Evolutionary conservation across 2,113 vertebrate genomes (phyloP).

Genomic region (Uropsilus gracilis): DNA sequence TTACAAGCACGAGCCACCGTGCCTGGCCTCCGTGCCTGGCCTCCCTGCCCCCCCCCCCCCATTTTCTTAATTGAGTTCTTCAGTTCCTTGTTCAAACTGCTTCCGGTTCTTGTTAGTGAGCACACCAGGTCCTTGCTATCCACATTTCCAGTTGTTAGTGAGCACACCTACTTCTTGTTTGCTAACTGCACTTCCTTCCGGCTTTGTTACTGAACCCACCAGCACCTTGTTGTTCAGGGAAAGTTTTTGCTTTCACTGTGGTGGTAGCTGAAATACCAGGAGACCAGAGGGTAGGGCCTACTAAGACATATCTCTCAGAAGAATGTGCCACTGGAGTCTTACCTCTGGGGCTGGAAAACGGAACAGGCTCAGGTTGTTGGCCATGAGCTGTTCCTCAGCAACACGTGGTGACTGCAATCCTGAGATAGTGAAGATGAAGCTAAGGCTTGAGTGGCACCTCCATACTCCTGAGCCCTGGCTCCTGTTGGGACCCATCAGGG

Average conservation of each 20-base stretch:
- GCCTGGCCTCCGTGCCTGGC: too few species aligned
- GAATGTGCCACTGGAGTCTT: neutral
- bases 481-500: neutral
- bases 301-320: neutral
- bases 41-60: too few species aligned
- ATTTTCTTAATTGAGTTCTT: too few species aligned
- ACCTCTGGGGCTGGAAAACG: fast-evolving
- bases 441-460: fast-evolving
- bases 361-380: neutral
- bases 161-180: too few species aligned
- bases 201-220: too few species aligned
- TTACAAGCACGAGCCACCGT: too few species aligned
- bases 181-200: too few species aligned
- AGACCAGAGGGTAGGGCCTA: neutral
- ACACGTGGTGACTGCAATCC: fast-evolving
- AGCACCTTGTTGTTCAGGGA: too few species aligned
- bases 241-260: neutral
- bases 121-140: too few species aligned
- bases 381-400: neutral
- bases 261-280: neutral
- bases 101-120: too few species aligned
- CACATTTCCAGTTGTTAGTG: too few species aligned
- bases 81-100: too few species aligned
- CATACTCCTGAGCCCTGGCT: neutral
- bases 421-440: neutral